Evolutionary conservation across 2,113 vertebrate genomes (phyloP).

Genomic region (Candoia aspera): DNA sequence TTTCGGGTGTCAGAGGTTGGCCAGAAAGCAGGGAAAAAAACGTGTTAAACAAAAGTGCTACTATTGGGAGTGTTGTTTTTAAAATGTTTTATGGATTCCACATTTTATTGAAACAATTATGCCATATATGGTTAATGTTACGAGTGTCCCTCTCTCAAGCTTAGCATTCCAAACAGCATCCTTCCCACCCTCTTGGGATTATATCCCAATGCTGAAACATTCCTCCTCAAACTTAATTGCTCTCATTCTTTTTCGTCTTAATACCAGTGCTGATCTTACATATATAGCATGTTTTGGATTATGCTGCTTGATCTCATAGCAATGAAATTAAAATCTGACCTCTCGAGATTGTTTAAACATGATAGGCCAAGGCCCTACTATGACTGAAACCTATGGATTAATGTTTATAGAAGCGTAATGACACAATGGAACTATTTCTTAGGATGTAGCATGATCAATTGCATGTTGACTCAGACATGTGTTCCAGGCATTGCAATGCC

Average conservation of each 20-base stretch:
- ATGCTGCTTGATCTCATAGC: constrained; percentile 3
- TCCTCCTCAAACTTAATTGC: background rate
- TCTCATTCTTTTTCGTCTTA: background rate
- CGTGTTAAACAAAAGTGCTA: rapidly evolving
- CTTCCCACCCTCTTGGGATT: constrained; percentile 24
- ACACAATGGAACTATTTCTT: constrained; percentile 21
- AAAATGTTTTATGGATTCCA: constrained; percentile 21
- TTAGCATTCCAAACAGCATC: constrained; percentile 51
- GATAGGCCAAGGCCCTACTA: constrained; percentile 17
- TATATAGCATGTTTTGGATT: background rate
- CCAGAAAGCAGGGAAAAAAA: background rate
- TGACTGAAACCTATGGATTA: constrained; percentile 17
- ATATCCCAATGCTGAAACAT: background rate
- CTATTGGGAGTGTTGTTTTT: constrained; percentile 2
- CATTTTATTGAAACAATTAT: constrained; percentile 22
- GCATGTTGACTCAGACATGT: background rate
- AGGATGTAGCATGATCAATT: background rate
- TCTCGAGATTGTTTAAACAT: constrained; percentile 40
- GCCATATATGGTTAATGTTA: background rate
- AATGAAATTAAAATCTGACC: constrained; percentile 5
- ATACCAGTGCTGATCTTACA: background rate
- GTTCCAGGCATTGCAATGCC: background rate
- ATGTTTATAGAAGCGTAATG: constrained; percentile 34
- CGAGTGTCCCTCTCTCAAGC: constrained; percentile 40
- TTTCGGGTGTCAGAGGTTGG: background rate